Evolutionary conservation across 2,888 invertebrate species (phyloP).

Genomic region (Cantharis rustica): DNA sequence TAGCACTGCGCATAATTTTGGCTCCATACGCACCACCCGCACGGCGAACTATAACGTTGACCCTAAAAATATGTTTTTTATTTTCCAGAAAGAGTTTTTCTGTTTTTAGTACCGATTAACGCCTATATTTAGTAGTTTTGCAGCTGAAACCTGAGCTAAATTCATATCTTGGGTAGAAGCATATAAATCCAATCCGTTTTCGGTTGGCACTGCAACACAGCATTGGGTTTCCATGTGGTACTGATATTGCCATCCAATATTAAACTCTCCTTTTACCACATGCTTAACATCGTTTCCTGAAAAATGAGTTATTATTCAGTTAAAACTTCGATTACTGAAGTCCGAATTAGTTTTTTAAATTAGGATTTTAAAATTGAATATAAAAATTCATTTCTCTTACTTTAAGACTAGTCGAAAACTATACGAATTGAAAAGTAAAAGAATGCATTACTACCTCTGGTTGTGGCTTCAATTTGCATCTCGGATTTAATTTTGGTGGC

Average conservation of each 20-base stretch:
- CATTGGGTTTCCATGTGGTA: slow-evolving; percentile 71
- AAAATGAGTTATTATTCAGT: neutral
- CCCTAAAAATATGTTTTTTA: slow-evolving; percentile 59
- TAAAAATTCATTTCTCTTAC: no score
- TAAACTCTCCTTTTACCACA: neutral
- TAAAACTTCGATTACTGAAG: no score
- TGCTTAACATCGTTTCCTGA: neutral
- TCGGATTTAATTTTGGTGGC: slow-evolving; percentile 54
- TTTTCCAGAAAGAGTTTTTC: no score
- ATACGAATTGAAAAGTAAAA: no score
- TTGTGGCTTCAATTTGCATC: slow-evolving; percentile 44
- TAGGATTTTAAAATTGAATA: no score
- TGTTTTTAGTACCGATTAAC: no score
- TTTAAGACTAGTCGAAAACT: no score
- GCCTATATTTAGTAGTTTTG: slow-evolving; percentile 59
- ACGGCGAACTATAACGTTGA: slow-evolving; percentile 73
- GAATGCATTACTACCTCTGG: slow-evolving; percentile 25
- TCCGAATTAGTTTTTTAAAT: no score
- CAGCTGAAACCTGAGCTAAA: slow-evolving; percentile 59
- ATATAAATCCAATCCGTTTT: slow-evolving; percentile 57
- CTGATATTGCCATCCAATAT: neutral
- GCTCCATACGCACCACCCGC: slow-evolving; percentile 83
- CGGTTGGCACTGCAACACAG: slow-evolving; percentile 66
- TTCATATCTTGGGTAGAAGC: slow-evolving; percentile 71
- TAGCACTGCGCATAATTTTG: slow-evolving; percentile 69